Conservation (phyloP, 2,113 vertebrate species). For the Arothron firmamentum region DNA sequence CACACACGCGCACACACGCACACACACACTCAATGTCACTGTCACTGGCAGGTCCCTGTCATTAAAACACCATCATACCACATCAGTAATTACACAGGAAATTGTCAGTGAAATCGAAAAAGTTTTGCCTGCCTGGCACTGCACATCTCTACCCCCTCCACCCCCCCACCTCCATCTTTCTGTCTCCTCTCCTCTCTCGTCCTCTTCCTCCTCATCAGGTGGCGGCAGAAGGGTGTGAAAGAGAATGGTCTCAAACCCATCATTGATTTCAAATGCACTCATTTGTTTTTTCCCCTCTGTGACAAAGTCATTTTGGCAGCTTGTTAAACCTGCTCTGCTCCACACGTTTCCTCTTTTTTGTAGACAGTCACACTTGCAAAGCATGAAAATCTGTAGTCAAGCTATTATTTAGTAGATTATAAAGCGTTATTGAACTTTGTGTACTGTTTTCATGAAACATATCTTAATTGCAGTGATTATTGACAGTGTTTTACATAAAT, state of each 20-base stretch:
- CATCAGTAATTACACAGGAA: constrained; percentile 81
- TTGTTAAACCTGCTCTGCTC: constrained; percentile 51
- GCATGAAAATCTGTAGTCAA: constrained; percentile 24
- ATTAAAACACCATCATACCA: constrained; percentile 81
- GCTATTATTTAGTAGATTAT: constrained; percentile 32
- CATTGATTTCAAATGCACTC: constrained; percentile 70
- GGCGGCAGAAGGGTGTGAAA: constrained; percentile 66
- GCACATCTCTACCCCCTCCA: constrained; percentile 53
- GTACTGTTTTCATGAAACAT: constrained; percentile 5
- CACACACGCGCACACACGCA: constrained; percentile 29
- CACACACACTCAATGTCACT: constrained; percentile 58
- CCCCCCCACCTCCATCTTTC: background rate
- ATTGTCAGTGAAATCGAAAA: constrained; percentile 82
- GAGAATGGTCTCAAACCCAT: constrained; percentile 69
- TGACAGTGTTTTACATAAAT: too few species aligned
- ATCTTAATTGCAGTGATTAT: background rate
- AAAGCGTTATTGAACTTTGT: constrained; percentile 28
- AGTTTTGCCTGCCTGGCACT: constrained; percentile 72
- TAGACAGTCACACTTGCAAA: constrained; percentile 13
- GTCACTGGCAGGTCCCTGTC: constrained; percentile 70
- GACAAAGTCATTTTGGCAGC: constrained; percentile 61
- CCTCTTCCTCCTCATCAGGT: constrained; percentile 51
- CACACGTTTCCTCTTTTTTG: constrained; percentile 35
- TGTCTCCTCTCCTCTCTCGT: constrained; percentile 26
- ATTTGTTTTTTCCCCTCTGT: constrained; percentile 55